A percentile compares a stretch with the other conserved stretches of the same genome.
Evolutionary conservation across 2,888 invertebrate genomes (phyloP).

Genomic region (Macrophya annulata): DNA sequence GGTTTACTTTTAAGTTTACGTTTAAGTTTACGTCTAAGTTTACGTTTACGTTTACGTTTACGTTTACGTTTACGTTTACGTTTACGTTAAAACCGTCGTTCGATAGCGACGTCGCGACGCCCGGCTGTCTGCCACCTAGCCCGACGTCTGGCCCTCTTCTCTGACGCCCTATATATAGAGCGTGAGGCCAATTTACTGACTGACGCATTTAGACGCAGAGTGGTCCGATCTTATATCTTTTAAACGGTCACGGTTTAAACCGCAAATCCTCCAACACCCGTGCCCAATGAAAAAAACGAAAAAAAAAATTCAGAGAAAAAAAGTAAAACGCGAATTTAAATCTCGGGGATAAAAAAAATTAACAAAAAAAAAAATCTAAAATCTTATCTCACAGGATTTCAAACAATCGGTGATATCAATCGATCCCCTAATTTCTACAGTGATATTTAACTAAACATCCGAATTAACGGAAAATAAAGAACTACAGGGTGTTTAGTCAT

Average conservation of each 20-base stretch:
- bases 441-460: too few relatives aligned
- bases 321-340: too few relatives aligned
- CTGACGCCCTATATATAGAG: constrained; percentile 54
- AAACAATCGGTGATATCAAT: too few relatives aligned
- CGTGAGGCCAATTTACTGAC: constrained; percentile 37
- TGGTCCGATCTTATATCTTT: constrained; percentile 8
- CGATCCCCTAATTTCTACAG: too few relatives aligned
- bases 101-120: constrained; percentile 76
- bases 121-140: constrained; percentile 76
- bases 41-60: neutral
- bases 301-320: neutral
- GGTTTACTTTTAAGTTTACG: too few relatives aligned
- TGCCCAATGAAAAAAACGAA: neutral
- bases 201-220: constrained; percentile 38
- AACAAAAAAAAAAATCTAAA: too few relatives aligned
- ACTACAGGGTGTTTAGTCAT: too few relatives aligned
- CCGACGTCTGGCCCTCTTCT: constrained; percentile 60
- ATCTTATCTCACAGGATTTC: too few relatives aligned
- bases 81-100: constrained; percentile 60
- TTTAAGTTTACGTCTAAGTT: neutral
- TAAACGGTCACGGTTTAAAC: neutral
- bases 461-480: too few relatives aligned
- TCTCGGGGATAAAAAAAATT: too few relatives aligned
- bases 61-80: constrained; percentile 33
- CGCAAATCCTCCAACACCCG: neutral